phyloP scores from a whole-genome alignment of 2,888 invertebrate genomes.

The Acanthopleura granulata region DNA sequence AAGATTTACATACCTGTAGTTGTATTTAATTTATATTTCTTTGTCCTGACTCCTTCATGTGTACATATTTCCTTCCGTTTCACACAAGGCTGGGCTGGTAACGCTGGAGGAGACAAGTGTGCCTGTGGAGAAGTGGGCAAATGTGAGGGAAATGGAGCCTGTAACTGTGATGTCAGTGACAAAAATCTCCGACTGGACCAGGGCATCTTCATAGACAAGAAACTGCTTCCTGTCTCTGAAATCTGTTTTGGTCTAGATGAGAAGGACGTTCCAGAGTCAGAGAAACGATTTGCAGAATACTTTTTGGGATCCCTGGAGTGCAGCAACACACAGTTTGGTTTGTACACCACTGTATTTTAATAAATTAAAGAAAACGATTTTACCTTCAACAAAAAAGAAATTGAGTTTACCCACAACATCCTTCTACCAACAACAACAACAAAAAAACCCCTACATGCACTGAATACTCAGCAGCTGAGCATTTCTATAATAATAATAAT shows the following conservation, averaged over 20 bases:
- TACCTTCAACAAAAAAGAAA: no score
- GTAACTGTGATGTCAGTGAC: constrained; percentile 9
- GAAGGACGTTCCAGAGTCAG: background rate
- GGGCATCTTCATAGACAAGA: constrained; percentile 5
- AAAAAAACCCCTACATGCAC: no score
- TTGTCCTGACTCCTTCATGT: no score
- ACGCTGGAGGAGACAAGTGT: constrained; percentile 14
- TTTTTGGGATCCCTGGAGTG: constrained; percentile 10
- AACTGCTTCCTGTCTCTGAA: constrained; percentile 3
- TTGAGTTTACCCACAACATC: no score
- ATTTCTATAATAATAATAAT: background rate
- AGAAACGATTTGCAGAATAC: constrained; percentile 11
- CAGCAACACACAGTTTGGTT: constrained; percentile 9
- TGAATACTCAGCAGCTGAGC: no score
- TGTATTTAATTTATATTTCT: no score
- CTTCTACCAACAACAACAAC: no score
- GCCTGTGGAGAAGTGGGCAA: constrained; percentile 15
- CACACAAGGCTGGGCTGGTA: constrained; percentile 14
- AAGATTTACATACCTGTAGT: no score
- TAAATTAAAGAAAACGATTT: no score
- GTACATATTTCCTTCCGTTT: background rate
- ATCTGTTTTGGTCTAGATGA: constrained; percentile 11
- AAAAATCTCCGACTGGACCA: background rate
- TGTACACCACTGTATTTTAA: no score
- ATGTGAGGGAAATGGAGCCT: constrained; percentile 12